Conservation (phyloP, 2,113 vertebrate species). For the Ageneiosus marmoratus region DNA sequence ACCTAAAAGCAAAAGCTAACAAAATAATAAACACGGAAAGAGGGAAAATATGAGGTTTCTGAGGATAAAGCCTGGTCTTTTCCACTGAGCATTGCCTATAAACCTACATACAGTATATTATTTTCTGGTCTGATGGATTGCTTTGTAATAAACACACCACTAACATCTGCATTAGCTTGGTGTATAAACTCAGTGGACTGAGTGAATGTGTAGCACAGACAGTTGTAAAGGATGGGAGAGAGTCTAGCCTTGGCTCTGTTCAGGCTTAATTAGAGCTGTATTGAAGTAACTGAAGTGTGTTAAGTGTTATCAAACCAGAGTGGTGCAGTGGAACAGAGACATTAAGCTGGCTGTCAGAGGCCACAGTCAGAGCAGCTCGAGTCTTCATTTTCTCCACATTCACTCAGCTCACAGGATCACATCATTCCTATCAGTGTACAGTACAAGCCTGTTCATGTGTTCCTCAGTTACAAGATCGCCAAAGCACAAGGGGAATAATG, state of each 20-base stretch:
- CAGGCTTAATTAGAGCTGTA: constrained; percentile 51
- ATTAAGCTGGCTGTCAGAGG: constrained; percentile 44
- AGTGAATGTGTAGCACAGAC: constrained; percentile 21
- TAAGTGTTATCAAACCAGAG: constrained; percentile 54
- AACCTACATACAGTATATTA: background rate
- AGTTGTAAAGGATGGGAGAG: constrained; percentile 37
- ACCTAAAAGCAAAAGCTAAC: background rate
- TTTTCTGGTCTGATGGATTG: constrained; percentile 3
- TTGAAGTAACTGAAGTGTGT: constrained; percentile 52
- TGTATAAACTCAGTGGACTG: constrained; percentile 19
- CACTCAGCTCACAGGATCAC: constrained; percentile 1
- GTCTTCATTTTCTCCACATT: constrained; percentile 22
- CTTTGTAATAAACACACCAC: background rate
- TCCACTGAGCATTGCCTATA: background rate
- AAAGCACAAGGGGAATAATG: background rate
- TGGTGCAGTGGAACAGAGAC: constrained; percentile 48
- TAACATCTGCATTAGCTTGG: background rate
- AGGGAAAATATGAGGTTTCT: background rate
- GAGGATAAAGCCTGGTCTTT: background rate
- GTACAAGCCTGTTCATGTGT: background rate
- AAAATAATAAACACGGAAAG: background rate
- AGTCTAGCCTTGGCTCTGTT: constrained; percentile 37
- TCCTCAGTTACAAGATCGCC: background rate
- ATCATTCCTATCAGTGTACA: background rate
- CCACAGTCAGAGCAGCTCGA: constrained; percentile 13